phyloP scores from a whole-genome alignment of 1,140 invertebrate species.

The Brachionus koreanus region DNA sequence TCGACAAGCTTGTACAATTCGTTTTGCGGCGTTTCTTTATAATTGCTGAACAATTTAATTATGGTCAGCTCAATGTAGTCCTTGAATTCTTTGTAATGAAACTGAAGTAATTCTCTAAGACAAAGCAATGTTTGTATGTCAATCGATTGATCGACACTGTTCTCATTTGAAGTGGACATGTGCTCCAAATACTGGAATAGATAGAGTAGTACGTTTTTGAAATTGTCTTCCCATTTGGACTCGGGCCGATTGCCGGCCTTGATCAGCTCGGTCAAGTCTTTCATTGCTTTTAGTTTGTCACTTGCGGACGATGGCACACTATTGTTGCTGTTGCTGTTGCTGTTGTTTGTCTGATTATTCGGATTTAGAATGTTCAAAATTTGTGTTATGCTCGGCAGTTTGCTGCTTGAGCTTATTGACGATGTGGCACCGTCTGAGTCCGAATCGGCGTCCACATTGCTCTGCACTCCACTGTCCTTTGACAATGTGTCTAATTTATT shows the following conservation, averaged over 20 bases:
- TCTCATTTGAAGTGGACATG: slow-evolving; percentile 50
- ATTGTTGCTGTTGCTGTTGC: too few species aligned
- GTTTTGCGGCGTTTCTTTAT: slow-evolving; percentile 62
- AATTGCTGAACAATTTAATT: slow-evolving; percentile 76
- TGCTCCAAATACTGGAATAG: slow-evolving; percentile 70
- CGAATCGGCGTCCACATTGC: slow-evolving; percentile 49
- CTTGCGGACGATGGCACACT: slow-evolving; percentile 46
- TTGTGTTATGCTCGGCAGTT: not conserved
- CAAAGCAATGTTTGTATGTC: slow-evolving; percentile 68
- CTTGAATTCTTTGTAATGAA: slow-evolving; percentile 71
- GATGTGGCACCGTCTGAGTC: slow-evolving; percentile 60
- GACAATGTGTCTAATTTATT: slow-evolving; percentile 72
- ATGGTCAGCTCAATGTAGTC: slow-evolving; percentile 82
- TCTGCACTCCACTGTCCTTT: slow-evolving; percentile 80
- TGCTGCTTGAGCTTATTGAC: slow-evolving; percentile 61
- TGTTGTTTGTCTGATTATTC: slow-evolving; percentile 51
- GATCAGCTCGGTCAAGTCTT: slow-evolving; percentile 32
- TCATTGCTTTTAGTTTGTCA: slow-evolving; percentile 25
- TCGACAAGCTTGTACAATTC: slow-evolving; percentile 61
- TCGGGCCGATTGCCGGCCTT: slow-evolving; percentile 27
- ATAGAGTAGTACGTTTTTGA: slow-evolving; percentile 69
- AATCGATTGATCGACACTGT: not conserved
- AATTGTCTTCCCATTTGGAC: slow-evolving; percentile 46
- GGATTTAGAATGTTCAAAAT: not conserved
- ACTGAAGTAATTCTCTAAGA: slow-evolving; percentile 74